phyloP scores from a whole-genome alignment of 23 tunicate genomes.

The Diplosoma virens region DNA sequence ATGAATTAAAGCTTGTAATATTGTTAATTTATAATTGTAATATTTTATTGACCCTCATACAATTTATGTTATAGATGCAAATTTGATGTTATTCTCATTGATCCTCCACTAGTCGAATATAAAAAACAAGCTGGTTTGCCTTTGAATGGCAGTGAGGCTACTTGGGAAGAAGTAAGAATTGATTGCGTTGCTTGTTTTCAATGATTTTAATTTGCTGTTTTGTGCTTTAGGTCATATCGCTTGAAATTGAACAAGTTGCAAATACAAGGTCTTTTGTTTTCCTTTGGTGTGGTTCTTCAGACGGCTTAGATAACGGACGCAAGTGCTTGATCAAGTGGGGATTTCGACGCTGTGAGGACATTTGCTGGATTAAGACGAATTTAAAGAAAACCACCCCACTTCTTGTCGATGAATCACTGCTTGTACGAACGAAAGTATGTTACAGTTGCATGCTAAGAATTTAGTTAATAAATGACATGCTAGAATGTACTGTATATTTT shows the following conservation, averaged over 20 bases:
- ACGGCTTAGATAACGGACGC: slow-evolving; percentile 84
- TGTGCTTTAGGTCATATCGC: slow-evolving; percentile 29
- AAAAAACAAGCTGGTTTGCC: slow-evolving; percentile 80
- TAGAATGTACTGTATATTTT: no score
- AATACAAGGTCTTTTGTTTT: slow-evolving; percentile 79
- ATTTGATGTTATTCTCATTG: slow-evolving; percentile 86
- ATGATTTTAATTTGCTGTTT: neutral
- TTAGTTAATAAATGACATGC: no score
- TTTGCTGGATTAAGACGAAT: slow-evolving; percentile 98
- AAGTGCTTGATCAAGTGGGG: slow-evolving; percentile 90
- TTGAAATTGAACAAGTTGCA: slow-evolving; percentile 75
- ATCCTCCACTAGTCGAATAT: slow-evolving; percentile 95
- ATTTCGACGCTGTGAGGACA: slow-evolving; percentile 92
- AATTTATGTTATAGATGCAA: slow-evolving; percentile 26
- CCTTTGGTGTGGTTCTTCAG: slow-evolving; percentile 98
- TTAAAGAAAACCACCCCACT: slow-evolving; percentile 29
- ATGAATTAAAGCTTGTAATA: no score
- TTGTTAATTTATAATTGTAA: no score
- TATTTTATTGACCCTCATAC: no score
- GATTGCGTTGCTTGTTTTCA: neutral
- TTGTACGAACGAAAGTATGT: slow-evolving; percentile 66
- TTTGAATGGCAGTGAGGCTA: slow-evolving; percentile 47
- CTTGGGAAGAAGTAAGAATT: slow-evolving; percentile 73
- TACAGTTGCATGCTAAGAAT: no score
- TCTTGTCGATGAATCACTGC: slow-evolving; percentile 58